Conservation (phyloP, 2,888 invertebrate species). For the Campoletis raptor region DNA sequence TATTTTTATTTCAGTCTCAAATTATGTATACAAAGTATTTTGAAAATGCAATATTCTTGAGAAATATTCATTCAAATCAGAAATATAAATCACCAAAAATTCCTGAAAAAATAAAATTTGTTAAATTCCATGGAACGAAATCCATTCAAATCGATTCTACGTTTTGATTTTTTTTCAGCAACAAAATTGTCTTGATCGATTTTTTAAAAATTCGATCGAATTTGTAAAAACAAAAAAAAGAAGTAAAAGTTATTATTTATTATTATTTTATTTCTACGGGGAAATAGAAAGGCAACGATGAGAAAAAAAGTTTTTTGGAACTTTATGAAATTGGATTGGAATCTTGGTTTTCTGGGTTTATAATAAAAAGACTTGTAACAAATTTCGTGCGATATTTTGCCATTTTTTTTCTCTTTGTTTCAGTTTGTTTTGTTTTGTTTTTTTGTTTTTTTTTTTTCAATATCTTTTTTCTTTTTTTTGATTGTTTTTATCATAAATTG, state of each 20-base stretch:
- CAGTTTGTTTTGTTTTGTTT: slow-evolving; percentile 40
- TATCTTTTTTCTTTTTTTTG: slow-evolving; percentile 28
- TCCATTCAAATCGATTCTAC: too few relatives aligned
- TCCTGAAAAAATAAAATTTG: too few relatives aligned
- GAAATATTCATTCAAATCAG: too few relatives aligned
- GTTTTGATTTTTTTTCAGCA: too few relatives aligned
- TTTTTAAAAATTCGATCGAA: background rate
- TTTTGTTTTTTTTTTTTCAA: slow-evolving; percentile 41
- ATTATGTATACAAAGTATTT: too few relatives aligned
- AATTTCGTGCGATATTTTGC: slow-evolving; percentile 33
- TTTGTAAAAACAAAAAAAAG: too few relatives aligned
- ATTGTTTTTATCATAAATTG: slow-evolving; percentile 50
- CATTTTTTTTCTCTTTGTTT: slow-evolving; percentile 48
- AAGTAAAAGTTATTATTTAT: too few relatives aligned
- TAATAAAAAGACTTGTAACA: slow-evolving; percentile 29
- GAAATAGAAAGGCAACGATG: background rate
- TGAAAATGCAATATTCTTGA: too few relatives aligned
- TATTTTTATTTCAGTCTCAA: background rate
- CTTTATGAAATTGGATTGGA: background rate
- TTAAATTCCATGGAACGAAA: too few relatives aligned
- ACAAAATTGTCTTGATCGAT: too few relatives aligned
- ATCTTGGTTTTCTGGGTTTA: background rate
- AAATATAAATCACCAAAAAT: background rate
- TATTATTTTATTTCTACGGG: background rate
- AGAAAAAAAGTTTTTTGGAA: background rate